These are phyloP conservation scores for Mimachlamys varia DNA, from an alignment of 2,888 invertebrate genomes.

Conservation along the genomic window DNA sequence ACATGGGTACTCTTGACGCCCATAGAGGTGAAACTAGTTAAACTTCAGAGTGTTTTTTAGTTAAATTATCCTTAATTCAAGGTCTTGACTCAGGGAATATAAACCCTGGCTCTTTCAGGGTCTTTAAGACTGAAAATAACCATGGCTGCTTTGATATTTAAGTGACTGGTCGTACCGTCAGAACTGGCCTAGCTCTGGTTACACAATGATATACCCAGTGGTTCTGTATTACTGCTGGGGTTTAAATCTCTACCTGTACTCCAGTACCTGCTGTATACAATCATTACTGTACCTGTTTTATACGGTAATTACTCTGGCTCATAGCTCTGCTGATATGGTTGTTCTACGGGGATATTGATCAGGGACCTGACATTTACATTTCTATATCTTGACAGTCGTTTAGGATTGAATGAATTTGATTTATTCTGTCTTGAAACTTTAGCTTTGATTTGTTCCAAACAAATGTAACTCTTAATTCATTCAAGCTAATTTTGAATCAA, in stretches of 20 bases:
- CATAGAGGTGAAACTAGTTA: neutral
- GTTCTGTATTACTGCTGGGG: neutral
- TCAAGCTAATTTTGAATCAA: too few species aligned
- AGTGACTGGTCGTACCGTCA: neutral
- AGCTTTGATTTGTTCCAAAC: too few species aligned
- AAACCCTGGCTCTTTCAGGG: too few species aligned
- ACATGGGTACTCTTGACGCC: neutral
- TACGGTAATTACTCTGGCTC: neutral
- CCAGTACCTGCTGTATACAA: neutral
- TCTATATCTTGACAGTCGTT: slow-evolving; percentile 31
- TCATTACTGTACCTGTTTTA: neutral
- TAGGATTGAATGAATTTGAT: neutral
- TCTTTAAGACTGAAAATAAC: neutral
- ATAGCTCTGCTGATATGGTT: neutral
- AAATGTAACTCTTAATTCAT: too few species aligned
- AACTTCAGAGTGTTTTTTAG: too few species aligned
- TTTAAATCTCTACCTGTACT: too few species aligned
- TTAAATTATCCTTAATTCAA: too few species aligned
- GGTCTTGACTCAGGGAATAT: too few species aligned
- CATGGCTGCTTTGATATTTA: neutral
- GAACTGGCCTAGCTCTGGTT: neutral
- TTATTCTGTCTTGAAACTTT: neutral
- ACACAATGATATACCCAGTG: neutral
- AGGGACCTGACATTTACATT: neutral
- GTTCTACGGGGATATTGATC: slow-evolving; percentile 19